These are phyloP conservation scores for Indicator maculatus DNA, from an alignment of 2,113 vertebrate genomes.

Conservation along the genomic window DNA sequence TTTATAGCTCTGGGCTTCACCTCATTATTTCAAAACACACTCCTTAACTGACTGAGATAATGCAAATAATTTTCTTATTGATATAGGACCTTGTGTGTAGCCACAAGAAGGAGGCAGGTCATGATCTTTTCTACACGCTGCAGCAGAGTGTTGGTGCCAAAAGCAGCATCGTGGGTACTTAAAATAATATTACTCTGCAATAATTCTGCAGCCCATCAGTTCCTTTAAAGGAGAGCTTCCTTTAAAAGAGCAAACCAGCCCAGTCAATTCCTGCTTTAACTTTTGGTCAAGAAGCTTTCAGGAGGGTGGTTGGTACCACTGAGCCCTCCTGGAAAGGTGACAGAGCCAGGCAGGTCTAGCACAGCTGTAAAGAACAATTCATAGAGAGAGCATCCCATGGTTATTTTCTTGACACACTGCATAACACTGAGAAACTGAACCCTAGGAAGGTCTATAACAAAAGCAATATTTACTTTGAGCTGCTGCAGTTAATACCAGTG, in stretches of 20 bases:
- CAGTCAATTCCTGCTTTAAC: background rate
- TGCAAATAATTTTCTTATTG: background rate
- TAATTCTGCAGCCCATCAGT: background rate
- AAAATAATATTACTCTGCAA: background rate
- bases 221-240: background rate
- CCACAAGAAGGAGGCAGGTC: background rate
- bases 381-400: accelerated
- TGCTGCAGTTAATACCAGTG: constrained; percentile 25
- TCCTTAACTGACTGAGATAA: constrained; percentile 18
- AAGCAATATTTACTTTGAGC: constrained; percentile 6
- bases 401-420: background rate
- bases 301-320: background rate
- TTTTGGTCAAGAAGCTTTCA: background rate
- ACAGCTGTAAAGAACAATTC: background rate
- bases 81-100: background rate
- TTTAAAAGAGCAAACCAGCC: background rate
- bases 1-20: background rate
- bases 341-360: background rate
- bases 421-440: background rate
- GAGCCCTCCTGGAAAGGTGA: background rate
- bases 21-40: background rate
- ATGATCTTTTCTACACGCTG: background rate
- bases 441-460: background rate
- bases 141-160: background rate
- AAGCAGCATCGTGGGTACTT: background rate